Conservation (phyloP, 2,888 invertebrate species). For the Diarsia rubi region DNA sequence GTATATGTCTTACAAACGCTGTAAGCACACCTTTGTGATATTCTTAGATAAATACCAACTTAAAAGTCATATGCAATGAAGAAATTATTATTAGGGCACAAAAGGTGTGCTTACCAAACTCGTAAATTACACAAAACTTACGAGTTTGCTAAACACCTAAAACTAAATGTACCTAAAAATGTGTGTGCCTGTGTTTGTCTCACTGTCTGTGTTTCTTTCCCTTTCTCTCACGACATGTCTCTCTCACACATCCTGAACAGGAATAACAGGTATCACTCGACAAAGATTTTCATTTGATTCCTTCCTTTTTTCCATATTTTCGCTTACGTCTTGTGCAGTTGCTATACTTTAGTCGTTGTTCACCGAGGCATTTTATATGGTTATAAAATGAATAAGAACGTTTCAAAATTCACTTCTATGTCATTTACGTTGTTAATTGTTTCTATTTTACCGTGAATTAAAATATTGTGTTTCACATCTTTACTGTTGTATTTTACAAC, state of each 20-base stretch:
- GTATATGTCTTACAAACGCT: conserved; percentile 48
- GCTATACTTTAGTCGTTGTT: conserved; percentile 77
- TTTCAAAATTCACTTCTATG: conserved; percentile 37
- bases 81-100: background rate
- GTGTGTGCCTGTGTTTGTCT: conserved; percentile 90
- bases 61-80: background rate
- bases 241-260: conserved; percentile 89
- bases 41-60: background rate
- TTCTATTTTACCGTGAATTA: conserved; percentile 4
- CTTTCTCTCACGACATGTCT: conserved; percentile 89
- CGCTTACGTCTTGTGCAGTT: conserved; percentile 87
- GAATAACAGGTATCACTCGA: conserved; percentile 90
- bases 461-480: conserved; percentile 12
- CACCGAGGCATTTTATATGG: conserved; percentile 43
- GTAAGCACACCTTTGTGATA: conserved; percentile 34
- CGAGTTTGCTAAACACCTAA: conserved; percentile 51
- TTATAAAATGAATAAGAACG: conserved; percentile 42
- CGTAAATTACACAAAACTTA: conserved; percentile 33
- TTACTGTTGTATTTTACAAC: conserved; percentile 20
- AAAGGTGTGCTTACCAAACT: conserved; percentile 47
- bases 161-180: conserved; percentile 70
- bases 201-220: conserved; percentile 90
- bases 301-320: conserved; percentile 75
- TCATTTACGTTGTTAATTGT: conserved; percentile 19
- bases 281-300: conserved; percentile 76